These are phyloP conservation scores for Cepaea nemoralis DNA, from an alignment of 1,140 invertebrate genomes.

Conservation along the genomic window DNA sequence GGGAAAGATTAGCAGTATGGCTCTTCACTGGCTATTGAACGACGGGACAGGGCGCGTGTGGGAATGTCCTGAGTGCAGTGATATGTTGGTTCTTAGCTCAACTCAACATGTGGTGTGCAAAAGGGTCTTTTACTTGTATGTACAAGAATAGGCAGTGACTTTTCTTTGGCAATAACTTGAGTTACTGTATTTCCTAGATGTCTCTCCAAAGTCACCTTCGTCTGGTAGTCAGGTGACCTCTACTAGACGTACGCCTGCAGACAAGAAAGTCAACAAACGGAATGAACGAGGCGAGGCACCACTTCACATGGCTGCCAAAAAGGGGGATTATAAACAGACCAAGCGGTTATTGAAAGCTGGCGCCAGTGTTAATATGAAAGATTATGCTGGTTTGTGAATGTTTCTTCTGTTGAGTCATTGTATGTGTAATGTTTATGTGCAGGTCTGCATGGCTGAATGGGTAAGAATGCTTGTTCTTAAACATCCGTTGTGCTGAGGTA, in stretches of 20 bases:
- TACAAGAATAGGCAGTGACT: too few species aligned
- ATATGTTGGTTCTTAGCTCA: too few species aligned
- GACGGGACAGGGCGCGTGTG: too few species aligned
- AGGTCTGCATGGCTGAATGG: too few species aligned
- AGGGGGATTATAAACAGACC: conserved; percentile 80
- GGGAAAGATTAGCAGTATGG: too few species aligned
- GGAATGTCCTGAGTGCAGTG: too few species aligned
- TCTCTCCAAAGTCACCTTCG: conserved; percentile 64
- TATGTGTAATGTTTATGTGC: too few species aligned
- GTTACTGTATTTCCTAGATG: conserved; percentile 50
- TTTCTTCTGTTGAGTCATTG: not conserved
- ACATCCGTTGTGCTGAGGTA: too few species aligned
- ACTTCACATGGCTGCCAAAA: conserved; percentile 82
- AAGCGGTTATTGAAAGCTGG: conserved; percentile 80
- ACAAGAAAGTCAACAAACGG: conserved; percentile 70
- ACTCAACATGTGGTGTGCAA: too few species aligned
- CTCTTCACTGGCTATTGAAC: too few species aligned
- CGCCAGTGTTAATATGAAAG: conserved; percentile 78
- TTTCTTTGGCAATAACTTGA: not conserved
- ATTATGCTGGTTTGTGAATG: conserved; percentile 82
- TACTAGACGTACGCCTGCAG: conserved; percentile 63
- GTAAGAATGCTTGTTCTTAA: too few species aligned
- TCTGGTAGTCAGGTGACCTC: conserved; percentile 53
- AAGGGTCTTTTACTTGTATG: too few species aligned
- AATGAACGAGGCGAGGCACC: conserved; percentile 86